A percentile compares a stretch with the other conserved stretches of the same genome.
Evolutionary conservation across 2,888 invertebrate genomes (phyloP).

Genomic region (Coleophora flavipennella): DNA sequence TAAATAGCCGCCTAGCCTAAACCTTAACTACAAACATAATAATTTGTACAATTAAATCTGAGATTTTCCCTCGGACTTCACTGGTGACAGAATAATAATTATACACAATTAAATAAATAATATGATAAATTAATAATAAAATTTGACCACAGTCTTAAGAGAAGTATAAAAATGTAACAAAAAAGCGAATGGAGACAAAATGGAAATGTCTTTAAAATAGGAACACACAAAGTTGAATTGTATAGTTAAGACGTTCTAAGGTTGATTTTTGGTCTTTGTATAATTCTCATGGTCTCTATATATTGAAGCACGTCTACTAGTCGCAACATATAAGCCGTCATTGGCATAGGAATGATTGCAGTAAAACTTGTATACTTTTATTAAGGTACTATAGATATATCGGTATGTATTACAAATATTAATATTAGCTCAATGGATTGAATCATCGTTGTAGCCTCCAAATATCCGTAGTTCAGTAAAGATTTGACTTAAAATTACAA

Average conservation of each 20-base stretch:
- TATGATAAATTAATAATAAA: conserved; percentile 60
- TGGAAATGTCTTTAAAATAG: conserved; percentile 59
- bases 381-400: conserved; percentile 6
- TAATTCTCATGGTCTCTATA: conserved; percentile 27
- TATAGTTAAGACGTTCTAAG: conserved; percentile 32
- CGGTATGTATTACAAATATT: conserved; percentile 7
- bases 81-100: conserved; percentile 49
- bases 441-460: conserved; percentile 47
- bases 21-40: conserved; percentile 40
- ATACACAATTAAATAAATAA: conserved; percentile 63
- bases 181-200: conserved; percentile 35
- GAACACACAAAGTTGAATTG: conserved; percentile 46
- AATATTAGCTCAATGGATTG: conserved; percentile 32
- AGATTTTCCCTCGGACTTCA: conserved; percentile 41
- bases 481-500: conserved; percentile 41
- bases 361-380: conserved; percentile 27
- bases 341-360: conserved; percentile 47
- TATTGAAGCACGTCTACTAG: conserved; percentile 18
- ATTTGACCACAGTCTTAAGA: conserved; percentile 64
- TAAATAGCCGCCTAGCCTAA: conserved; percentile 61
- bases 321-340: conserved; percentile 27
- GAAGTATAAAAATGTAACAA: conserved; percentile 48
- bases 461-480: conserved; percentile 30
- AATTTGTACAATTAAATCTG: conserved; percentile 69
- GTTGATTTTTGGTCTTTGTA: conserved; percentile 53